Conservation (phyloP, 2,797 vertebrate genomes). For the Rhinogobio ventralis region DNA sequence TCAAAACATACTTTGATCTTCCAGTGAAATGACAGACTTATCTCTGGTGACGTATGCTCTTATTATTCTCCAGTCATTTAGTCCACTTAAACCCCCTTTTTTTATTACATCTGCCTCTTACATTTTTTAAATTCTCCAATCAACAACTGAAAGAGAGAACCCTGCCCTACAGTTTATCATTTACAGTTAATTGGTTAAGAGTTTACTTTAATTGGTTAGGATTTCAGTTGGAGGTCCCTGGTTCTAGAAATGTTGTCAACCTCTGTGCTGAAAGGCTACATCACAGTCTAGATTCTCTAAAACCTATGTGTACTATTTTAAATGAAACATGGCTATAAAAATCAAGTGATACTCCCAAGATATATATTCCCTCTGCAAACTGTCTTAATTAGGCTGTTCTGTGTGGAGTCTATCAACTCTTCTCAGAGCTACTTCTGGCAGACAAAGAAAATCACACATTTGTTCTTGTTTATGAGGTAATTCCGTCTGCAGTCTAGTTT, state of each 20-base stretch:
- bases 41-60: too few relatives aligned
- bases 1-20: neutral
- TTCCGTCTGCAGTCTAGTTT: conserved; percentile 50
- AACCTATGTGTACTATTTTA: conserved; percentile 32
- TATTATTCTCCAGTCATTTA: neutral
- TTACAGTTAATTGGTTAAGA: neutral
- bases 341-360: conserved; percentile 17
- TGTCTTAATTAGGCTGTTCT: conserved; percentile 43
- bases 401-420: conserved; percentile 22
- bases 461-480: conserved; percentile 56
- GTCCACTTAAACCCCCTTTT: neutral
- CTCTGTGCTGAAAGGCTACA: neutral
- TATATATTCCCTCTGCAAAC: conserved; percentile 29
- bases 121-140: neutral
- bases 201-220: neutral
- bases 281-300: conserved; percentile 10
- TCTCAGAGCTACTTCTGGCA: conserved; percentile 42
- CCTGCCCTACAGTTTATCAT: neutral
- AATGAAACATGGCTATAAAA: conserved; percentile 22
- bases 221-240: neutral
- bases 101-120: neutral
- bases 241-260: neutral
- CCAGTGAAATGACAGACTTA: too few relatives aligned
- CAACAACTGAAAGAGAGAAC: neutral
- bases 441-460: conserved; percentile 44